A percentile compares a stretch with the other conserved stretches of the same genome.
phyloP scores from a whole-genome alignment of 2,888 invertebrate genomes.

The Gortyna flavago region DNA sequence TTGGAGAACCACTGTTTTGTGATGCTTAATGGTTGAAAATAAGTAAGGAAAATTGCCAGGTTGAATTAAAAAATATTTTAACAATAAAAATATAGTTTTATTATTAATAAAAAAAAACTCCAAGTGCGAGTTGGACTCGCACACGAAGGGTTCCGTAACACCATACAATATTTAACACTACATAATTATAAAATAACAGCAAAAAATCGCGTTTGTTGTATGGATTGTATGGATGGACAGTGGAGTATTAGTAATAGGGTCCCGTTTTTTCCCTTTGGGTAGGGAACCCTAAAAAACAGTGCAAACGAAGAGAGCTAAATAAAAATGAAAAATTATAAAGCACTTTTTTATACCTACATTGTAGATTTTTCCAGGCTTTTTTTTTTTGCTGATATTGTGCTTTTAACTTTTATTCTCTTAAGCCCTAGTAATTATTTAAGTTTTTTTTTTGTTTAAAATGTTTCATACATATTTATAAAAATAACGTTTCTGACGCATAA shows the following conservation, averaged over 20 bases:
- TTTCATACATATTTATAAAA: neutral
- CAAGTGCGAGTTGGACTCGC: no score
- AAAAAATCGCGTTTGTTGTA: no score
- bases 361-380: neutral
- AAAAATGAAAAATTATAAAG: neutral
- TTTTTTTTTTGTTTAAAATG: neutral
- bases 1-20: slow-evolving; percentile 37
- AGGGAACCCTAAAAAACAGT: no score
- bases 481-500: neutral
- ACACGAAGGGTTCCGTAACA: no score
- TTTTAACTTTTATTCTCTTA: no score
- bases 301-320: neutral
- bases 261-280: no score
- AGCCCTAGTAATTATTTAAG: no score
- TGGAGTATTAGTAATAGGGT: no score
- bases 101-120: no score
- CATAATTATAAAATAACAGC: no score
- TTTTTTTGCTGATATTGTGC: neutral
- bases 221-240: no score
- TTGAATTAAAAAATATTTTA: neutral
- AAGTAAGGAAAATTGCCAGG: neutral
- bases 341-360: neutral
- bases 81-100: neutral
- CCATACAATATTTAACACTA: no score
- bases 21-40: neutral